Evolutionary conservation across 2,888 invertebrate species (phyloP).

Genomic region (Cremastobaeus sp.): DNA sequence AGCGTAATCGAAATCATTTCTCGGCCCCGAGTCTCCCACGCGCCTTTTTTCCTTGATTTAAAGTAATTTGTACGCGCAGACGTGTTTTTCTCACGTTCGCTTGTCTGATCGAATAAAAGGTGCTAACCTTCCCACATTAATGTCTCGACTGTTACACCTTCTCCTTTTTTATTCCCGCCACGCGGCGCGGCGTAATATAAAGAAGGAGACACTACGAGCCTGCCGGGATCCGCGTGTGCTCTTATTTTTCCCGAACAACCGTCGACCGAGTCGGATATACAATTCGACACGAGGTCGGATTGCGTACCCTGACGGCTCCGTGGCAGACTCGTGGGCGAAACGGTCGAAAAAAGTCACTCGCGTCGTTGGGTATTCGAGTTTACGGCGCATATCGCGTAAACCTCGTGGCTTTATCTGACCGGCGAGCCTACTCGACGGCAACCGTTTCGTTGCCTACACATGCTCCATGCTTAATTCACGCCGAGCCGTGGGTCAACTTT

Average conservation of each 20-base stretch:
- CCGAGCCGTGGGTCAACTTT: constrained; percentile 29
- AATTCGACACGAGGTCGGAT: constrained; percentile 55
- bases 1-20: constrained; percentile 20
- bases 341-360: constrained; percentile 44
- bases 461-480: constrained; percentile 47
- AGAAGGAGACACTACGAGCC: constrained; percentile 47
- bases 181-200: constrained; percentile 7
- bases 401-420: constrained; percentile 58
- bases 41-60: constrained; percentile 29
- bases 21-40: constrained; percentile 26
- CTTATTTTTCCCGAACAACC: constrained; percentile 53
- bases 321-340: constrained; percentile 61
- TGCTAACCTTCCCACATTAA: constrained; percentile 59
- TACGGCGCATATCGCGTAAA: constrained; percentile 60
- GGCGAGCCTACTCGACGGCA: constrained; percentile 56
- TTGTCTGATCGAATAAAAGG: constrained; percentile 58
- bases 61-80: constrained; percentile 47
- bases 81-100: constrained; percentile 57
- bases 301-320: constrained; percentile 50
- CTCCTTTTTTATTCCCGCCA: constrained; percentile 4
- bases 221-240: constrained; percentile 39
- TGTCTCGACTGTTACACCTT: constrained; percentile 9
- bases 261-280: constrained; percentile 45
- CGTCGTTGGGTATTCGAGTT: constrained; percentile 57
- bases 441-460: constrained; percentile 59